Conservation (phyloP, 2,888 invertebrate genomes). For the Athripsodes cinereus region DNA sequence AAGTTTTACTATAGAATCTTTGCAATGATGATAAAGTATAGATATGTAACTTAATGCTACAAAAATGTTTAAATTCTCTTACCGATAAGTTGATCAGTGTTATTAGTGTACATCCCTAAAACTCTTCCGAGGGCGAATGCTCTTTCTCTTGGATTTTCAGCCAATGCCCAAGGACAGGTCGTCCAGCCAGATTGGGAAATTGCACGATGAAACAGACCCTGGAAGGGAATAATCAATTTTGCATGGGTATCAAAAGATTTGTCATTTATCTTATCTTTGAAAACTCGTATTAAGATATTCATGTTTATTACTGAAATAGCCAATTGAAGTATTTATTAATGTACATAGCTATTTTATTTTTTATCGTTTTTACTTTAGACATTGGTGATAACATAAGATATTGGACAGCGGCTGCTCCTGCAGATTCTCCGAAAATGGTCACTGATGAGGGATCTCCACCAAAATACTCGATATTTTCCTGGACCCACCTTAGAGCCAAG, state of each 20-base stretch:
- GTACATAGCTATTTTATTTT: neutral
- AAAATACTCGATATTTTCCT: constrained; percentile 54
- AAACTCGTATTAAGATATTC: neutral
- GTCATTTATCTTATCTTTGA: neutral
- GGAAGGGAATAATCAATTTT: neutral
- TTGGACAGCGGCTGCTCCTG: constrained; percentile 56
- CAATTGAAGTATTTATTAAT: neutral
- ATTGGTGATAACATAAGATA: constrained; percentile 51
- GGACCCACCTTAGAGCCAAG: constrained; percentile 55
- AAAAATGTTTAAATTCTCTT: too few relatives aligned
- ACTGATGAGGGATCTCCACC: constrained; percentile 53
- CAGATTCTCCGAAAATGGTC: constrained; percentile 57
- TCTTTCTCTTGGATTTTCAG: constrained; percentile 43
- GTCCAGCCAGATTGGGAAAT: constrained; percentile 58
- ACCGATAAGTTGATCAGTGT: constrained; percentile 50
- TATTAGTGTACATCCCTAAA: constrained; percentile 54
- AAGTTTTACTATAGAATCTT: too few relatives aligned
- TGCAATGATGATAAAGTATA: too few relatives aligned
- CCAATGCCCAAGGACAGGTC: constrained; percentile 57
- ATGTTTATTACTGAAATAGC: neutral
- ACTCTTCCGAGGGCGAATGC: constrained; percentile 53
- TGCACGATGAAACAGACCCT: constrained; percentile 57
- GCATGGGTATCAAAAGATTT: too few relatives aligned
- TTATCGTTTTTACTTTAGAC: constrained; percentile 36
- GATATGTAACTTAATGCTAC: too few relatives aligned